phyloP scores from a whole-genome alignment of 2,797 vertebrate genomes.

The Cephalopachus bancanus region DNA sequence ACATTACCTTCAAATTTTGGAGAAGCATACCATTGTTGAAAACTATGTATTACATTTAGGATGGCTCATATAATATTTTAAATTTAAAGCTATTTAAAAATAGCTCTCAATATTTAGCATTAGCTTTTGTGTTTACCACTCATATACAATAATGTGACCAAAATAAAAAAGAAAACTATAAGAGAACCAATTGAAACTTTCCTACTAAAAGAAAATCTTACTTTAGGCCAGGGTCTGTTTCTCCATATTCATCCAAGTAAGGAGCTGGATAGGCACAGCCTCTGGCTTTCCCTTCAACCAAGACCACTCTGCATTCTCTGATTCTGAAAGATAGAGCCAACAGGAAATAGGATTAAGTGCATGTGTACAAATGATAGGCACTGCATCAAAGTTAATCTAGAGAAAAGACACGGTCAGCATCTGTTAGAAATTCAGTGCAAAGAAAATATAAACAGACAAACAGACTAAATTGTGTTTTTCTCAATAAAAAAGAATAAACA shows the following conservation, averaged over 20 bases:
- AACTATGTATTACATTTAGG: neutral
- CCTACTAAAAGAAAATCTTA: constrained; percentile 87
- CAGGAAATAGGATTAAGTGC: neutral
- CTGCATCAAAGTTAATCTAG: constrained; percentile 31
- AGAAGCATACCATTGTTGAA: constrained; percentile 34
- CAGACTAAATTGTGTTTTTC: constrained; percentile 37
- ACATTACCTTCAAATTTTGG: constrained; percentile 35
- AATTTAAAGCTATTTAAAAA: constrained; percentile 45
- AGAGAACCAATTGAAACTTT: neutral
- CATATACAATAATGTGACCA: neutral
- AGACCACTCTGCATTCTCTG: constrained; percentile 96
- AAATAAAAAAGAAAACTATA: neutral
- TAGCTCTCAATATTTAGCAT: constrained; percentile 22
- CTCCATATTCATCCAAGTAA: constrained; percentile 98
- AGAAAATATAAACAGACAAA: constrained; percentile 53
- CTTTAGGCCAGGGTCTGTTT: constrained; percentile 98
- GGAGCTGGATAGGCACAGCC: constrained; percentile 97
- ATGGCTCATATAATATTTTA: constrained; percentile 49
- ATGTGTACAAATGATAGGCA: constrained; percentile 21
- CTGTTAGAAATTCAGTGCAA: constrained; percentile 38
- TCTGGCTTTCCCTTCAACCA: constrained; percentile 97
- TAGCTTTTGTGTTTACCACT: constrained; percentile 49
- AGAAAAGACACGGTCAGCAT: constrained; percentile 1
- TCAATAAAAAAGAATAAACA: constrained; percentile 40
- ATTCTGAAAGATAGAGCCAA: constrained; percentile 91